Evolutionary conservation across 2,797 vertebrate species (phyloP).

Genomic region (Leptodactylus fallax): DNA sequence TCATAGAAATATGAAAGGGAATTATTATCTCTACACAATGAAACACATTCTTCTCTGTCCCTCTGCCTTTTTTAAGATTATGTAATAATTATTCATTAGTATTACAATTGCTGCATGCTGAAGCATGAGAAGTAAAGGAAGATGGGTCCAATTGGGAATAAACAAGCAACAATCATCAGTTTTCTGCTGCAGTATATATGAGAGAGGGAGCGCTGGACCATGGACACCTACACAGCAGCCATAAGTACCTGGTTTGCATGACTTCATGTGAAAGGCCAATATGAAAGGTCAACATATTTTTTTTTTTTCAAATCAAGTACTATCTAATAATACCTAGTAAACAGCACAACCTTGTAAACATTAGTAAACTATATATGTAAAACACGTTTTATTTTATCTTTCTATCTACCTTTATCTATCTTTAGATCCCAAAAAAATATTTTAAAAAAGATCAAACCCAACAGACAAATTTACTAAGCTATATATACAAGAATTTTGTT

Average conservation of each 20-base stretch:
- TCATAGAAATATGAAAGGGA: slow-evolving; percentile 46
- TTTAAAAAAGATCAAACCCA: too few relatives aligned
- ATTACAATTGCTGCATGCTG: slow-evolving; percentile 49
- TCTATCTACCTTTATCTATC: too few relatives aligned
- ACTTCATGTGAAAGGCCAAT: neutral
- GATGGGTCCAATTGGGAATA: neutral
- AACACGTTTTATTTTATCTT: too few relatives aligned
- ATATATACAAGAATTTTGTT: too few relatives aligned
- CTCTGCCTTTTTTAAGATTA: slow-evolving; percentile 47
- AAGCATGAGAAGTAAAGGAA: slow-evolving; percentile 26
- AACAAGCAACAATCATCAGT: neutral
- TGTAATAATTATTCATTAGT: slow-evolving; percentile 56
- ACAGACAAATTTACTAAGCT: too few relatives aligned
- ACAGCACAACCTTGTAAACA: too few relatives aligned
- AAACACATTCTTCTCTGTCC: slow-evolving; percentile 47
- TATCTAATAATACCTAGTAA: too few relatives aligned
- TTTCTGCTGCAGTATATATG: neutral
- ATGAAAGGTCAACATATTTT: too few relatives aligned
- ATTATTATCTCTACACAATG: slow-evolving; percentile 50
- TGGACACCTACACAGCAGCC: neutral
- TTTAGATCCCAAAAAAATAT: too few relatives aligned
- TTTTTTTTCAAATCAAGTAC: too few relatives aligned
- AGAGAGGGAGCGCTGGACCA: neutral
- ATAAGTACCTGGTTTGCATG: neutral
- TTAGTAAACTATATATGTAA: too few relatives aligned